Conservation (phyloP, 2,888 invertebrate genomes). For the Pseudoips prasinana region DNA sequence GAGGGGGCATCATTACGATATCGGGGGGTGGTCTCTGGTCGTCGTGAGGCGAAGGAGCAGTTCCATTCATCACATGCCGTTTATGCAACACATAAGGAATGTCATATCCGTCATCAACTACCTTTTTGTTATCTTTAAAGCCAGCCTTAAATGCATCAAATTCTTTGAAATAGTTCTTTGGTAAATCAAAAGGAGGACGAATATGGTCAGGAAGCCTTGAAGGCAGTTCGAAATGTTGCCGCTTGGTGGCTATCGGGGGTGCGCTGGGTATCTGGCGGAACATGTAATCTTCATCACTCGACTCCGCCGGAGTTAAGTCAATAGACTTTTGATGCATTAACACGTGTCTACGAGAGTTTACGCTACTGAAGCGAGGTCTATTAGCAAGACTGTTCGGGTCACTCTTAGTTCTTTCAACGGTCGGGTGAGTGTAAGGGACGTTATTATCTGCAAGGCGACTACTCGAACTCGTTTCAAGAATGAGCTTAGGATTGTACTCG, state of each 20-base stretch:
- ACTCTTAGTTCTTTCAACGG: conserved; percentile 92
- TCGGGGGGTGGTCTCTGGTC: conserved; percentile 69
- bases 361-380: conserved; percentile 87
- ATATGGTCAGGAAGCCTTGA: conserved; percentile 80
- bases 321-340: conserved; percentile 93
- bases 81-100: conserved; percentile 93
- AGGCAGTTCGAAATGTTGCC: conserved; percentile 86
- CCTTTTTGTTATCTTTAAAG: conserved; percentile 75
- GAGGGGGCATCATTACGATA: conserved; percentile 70
- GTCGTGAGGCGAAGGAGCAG: conserved; percentile 83
- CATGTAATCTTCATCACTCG: conserved; percentile 91
- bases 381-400: conserved; percentile 91
- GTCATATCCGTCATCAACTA: conserved; percentile 83
- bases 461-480: conserved; percentile 78
- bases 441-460: conserved; percentile 76
- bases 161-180: conserved; percentile 87
- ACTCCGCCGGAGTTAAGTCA: conserved; percentile 91
- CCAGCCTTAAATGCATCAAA: conserved; percentile 82
- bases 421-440: conserved; percentile 84
- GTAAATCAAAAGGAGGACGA: conserved; percentile 86
- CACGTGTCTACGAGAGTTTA: conserved; percentile 88
- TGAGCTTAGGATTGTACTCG: conserved; percentile 87
- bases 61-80: conserved; percentile 92
- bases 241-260: conserved; percentile 86
- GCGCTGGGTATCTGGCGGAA: conserved; percentile 89